Conservation (phyloP, 2,113 vertebrate species). For the Pluvianellus socialis region DNA sequence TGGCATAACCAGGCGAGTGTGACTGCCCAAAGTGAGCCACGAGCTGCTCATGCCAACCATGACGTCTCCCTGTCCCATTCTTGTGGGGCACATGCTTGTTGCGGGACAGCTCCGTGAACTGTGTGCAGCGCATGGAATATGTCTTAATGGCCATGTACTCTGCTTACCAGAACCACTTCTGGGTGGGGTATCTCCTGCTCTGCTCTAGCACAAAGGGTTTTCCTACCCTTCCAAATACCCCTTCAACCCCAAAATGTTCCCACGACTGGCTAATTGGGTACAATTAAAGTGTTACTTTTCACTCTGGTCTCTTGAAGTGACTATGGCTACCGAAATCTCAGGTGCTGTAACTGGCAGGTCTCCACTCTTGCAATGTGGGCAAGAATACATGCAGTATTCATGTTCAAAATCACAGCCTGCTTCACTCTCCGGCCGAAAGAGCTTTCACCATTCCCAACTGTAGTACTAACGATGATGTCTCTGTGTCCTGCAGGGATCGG, state of each 20-base stretch:
- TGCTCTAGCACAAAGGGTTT: neutral
- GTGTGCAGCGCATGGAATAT: neutral
- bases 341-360: neutral
- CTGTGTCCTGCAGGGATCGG: neutral
- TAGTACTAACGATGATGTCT: neutral
- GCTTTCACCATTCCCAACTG: neutral
- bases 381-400: neutral
- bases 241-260: neutral
- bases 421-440: neutral
- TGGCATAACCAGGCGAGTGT: neutral
- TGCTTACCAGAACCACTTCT: neutral
- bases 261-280: neutral
- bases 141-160: neutral
- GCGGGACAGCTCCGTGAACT: neutral
- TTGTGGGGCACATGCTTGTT: neutral
- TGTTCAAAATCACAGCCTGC: neutral
- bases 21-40: neutral
- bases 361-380: rapidly evolving
- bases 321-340: neutral
- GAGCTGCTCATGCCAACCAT: neutral
- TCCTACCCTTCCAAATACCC: neutral
- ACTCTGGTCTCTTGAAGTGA: neutral
- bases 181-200: neutral
- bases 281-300: neutral
- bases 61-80: neutral